Evolutionary conservation across 2,797 vertebrate genomes (phyloP).

Genomic region (Huso huso): DNA sequence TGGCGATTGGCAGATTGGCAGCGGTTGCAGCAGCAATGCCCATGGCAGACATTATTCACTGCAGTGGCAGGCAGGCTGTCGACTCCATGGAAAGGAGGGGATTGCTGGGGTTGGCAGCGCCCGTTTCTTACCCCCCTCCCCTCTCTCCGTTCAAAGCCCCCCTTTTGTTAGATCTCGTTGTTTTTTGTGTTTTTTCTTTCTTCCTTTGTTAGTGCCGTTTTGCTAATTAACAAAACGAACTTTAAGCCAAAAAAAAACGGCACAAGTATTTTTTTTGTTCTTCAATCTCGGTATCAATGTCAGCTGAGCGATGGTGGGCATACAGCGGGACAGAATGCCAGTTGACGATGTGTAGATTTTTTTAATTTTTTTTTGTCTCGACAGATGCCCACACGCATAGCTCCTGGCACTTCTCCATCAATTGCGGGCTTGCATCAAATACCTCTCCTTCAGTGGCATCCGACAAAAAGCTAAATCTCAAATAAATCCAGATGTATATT

Average conservation of each 20-base stretch:
- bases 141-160: constrained; percentile 39
- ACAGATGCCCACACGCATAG: constrained; percentile 73
- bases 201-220: constrained; percentile 34
- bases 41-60: constrained; percentile 36
- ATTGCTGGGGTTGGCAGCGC: constrained; percentile 25
- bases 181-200: constrained; percentile 29
- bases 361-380: constrained; percentile 45
- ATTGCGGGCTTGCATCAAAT: constrained; percentile 23
- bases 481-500: constrained; percentile 23
- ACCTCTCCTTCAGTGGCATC: constrained; percentile 36
- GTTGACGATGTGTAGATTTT: neutral
- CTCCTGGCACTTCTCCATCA: constrained; percentile 57
- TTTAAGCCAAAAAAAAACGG: constrained; percentile 14
- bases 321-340: constrained; percentile 13
- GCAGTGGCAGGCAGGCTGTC: constrained; percentile 41
- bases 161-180: constrained; percentile 42
- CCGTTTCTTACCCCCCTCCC: constrained; percentile 33
- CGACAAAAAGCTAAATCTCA: constrained; percentile 31
- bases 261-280: constrained; percentile 39
- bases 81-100: constrained; percentile 24
- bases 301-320: constrained; percentile 36
- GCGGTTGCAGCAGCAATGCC: constrained; percentile 47
- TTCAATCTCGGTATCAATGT: constrained; percentile 43
- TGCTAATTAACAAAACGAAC: constrained; percentile 55
- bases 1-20: constrained; percentile 61